Conservation (phyloP, 2,797 vertebrate genomes). For the Paguma larvata region DNA sequence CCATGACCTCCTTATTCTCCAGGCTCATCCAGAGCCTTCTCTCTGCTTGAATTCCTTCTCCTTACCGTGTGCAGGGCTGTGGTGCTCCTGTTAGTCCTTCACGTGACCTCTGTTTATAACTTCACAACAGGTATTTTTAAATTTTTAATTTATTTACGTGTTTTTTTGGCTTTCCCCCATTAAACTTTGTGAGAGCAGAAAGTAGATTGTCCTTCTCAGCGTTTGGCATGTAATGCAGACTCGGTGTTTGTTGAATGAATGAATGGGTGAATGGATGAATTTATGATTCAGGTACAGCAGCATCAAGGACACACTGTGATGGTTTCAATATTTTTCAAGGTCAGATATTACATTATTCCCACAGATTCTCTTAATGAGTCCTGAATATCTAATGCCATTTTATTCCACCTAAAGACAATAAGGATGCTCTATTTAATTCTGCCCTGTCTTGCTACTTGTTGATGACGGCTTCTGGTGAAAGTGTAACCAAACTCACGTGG, state of each 20-base stretch:
- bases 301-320: background rate
- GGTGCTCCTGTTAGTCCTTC: background rate
- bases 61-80: background rate
- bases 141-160: background rate
- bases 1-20: background rate
- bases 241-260: background rate
- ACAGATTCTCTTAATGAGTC: background rate
- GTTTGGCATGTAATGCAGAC: background rate
- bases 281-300: background rate
- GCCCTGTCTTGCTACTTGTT: background rate
- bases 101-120: background rate
- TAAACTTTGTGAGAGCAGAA: background rate
- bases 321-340: background rate
- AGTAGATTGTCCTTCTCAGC: background rate
- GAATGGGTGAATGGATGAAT: background rate
- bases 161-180: background rate
- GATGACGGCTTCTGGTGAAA: background rate
- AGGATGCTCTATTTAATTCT: background rate
- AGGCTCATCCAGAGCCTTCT: background rate
- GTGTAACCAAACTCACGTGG: background rate
- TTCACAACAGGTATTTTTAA: background rate
- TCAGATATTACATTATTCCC: background rate
- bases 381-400: background rate
- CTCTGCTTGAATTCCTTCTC: background rate
- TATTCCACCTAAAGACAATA: background rate